Conservation (phyloP, 2,888 invertebrate species). For the Horisme vitalbata region DNA sequence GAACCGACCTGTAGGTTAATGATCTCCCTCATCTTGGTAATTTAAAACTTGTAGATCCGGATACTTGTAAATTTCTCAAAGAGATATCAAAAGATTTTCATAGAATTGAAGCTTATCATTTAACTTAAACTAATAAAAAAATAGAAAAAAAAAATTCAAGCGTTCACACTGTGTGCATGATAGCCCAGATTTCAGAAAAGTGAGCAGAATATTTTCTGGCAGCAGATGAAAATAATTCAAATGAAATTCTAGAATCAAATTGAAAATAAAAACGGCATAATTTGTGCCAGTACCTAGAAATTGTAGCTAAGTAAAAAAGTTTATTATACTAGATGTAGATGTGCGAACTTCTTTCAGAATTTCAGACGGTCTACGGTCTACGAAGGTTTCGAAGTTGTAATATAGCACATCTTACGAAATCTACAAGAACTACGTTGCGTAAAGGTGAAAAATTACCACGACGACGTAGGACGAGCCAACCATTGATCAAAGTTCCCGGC, state of each 20-base stretch:
- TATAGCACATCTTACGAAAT: slow-evolving; percentile 21
- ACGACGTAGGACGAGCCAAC: no score
- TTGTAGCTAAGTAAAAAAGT: no score
- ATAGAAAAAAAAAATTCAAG: slow-evolving; percentile 48
- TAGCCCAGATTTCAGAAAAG: slow-evolving; percentile 63
- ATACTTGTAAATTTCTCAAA: slow-evolving; percentile 67
- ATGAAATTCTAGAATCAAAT: slow-evolving; percentile 49
- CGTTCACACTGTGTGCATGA: slow-evolving; percentile 65
- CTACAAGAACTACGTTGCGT: slow-evolving; percentile 14
- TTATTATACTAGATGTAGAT: no score
- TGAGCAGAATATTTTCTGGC: slow-evolving; percentile 33
- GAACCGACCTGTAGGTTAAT: slow-evolving; percentile 90
- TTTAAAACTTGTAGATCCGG: slow-evolving; percentile 44
- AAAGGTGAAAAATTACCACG: not conserved
- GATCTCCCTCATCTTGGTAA: slow-evolving; percentile 88
- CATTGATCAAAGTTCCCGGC: slow-evolving; percentile 19
- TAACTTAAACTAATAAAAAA: slow-evolving; percentile 73
- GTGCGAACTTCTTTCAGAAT: no score
- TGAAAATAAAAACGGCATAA: no score
- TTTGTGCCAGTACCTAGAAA: no score
- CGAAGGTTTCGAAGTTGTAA: not conserved
- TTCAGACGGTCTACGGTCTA: not conserved
- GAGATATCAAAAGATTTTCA: slow-evolving; percentile 48
- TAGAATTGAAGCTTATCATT: slow-evolving; percentile 70
- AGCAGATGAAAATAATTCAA: slow-evolving; percentile 39